Conservation (phyloP, 2,113 vertebrate species). For the Axis porcinus region DNA sequence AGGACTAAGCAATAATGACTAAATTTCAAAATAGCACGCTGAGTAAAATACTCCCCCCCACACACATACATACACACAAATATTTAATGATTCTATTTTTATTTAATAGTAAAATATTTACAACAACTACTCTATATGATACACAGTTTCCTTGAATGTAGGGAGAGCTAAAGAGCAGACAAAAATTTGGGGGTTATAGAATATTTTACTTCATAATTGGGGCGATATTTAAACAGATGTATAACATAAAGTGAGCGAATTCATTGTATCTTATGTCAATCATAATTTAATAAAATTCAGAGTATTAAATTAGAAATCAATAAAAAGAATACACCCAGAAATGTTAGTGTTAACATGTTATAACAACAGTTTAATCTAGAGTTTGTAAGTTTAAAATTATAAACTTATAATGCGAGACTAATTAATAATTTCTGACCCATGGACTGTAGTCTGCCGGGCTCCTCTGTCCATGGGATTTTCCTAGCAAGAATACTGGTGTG, state of each 20-base stretch:
- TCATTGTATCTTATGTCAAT: neutral
- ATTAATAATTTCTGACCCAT: neutral
- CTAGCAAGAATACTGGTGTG: neutral
- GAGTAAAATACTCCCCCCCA: neutral
- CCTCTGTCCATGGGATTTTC: neutral
- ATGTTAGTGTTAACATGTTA: neutral
- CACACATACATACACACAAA: neutral
- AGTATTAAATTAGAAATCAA: neutral
- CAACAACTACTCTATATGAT: neutral
- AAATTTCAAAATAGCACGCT: neutral
- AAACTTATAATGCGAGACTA: neutral
- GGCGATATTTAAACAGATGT: neutral
- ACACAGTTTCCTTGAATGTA: neutral
- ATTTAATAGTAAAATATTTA: neutral
- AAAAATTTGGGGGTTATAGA: neutral
- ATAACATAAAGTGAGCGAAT: neutral
- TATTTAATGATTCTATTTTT: neutral
- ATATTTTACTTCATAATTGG: neutral
- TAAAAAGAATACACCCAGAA: constrained; percentile 3
- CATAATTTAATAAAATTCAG: neutral
- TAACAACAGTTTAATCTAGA: neutral
- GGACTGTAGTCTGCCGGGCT: neutral
- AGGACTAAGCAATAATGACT: neutral
- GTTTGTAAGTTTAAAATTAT: neutral
- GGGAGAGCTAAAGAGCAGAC: neutral